Percentiles rank a stretch among this genome's conserved stretches.
phyloP scores from a whole-genome alignment of 2,797 vertebrate species.

The Podarcis siculus region DNA sequence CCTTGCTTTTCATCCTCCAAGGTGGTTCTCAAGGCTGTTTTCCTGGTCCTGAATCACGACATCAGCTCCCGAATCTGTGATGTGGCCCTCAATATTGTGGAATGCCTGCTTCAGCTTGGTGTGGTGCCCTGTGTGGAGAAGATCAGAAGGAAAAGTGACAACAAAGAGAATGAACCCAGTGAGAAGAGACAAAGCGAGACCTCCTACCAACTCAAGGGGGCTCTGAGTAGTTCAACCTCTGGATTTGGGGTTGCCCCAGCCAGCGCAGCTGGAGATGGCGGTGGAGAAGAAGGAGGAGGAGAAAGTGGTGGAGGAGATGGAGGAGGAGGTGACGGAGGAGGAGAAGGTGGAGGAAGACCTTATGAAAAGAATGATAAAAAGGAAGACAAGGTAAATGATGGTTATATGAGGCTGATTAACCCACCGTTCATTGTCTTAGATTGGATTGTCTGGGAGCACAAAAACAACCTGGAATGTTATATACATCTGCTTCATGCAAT shows the following conservation, averaged over 20 bases:
- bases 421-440: neutral
- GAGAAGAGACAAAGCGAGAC: slow-evolving; percentile 88
- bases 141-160: slow-evolving; percentile 88
- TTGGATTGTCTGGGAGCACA: neutral
- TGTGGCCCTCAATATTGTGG: slow-evolving; percentile 94
- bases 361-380: slow-evolving; percentile 93
- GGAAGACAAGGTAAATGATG: slow-evolving; percentile 84
- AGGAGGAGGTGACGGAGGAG: slow-evolving; percentile 78
- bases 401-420: no score
- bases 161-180: slow-evolving; percentile 88
- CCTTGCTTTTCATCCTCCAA: slow-evolving; percentile 60
- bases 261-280: slow-evolving; percentile 80
- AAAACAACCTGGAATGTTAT: neutral
- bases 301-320: slow-evolving; percentile 81
- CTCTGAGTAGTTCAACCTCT: slow-evolving; percentile 80
- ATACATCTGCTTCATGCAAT: neutral
- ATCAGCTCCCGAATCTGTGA: slow-evolving; percentile 98
- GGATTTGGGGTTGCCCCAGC: slow-evolving; percentile 77
- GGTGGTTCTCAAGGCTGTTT: slow-evolving; percentile 94
- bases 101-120: slow-evolving; percentile 94
- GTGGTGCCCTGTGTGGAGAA: slow-evolving; percentile 92
- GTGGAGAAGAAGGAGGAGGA: slow-evolving; percentile 81
- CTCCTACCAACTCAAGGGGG: slow-evolving; percentile 81
- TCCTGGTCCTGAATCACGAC: slow-evolving; percentile 93
- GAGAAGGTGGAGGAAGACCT: slow-evolving; percentile 87